Percentiles rank a stretch among this genome's conserved stretches.
Evolutionary conservation across 1,140 invertebrate genomes (phyloP).

Genomic region (Tetramorium simillimum): DNA sequence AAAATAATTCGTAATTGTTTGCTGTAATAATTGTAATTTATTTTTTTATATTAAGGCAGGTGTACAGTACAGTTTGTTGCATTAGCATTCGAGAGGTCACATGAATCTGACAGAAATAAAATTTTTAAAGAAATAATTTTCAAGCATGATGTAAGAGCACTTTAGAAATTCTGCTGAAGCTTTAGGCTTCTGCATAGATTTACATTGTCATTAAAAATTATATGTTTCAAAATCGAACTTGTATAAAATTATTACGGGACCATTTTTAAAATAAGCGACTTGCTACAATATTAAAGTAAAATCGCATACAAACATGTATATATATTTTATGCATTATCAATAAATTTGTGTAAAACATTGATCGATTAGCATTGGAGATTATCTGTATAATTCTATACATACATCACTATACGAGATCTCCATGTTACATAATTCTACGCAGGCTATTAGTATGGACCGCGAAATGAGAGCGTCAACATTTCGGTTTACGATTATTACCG

Average conservation of each 20-base stretch:
- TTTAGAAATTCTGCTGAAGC: background rate
- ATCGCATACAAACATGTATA: background rate
- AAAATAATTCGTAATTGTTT: constrained; percentile 18
- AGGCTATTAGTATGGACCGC: background rate
- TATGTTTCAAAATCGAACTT: background rate
- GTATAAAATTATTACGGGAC: background rate
- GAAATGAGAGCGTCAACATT: background rate
- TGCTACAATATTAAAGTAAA: background rate
- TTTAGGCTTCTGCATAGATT: background rate
- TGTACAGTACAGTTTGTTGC: no score
- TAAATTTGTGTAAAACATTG: background rate
- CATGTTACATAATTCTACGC: constrained; percentile 50
- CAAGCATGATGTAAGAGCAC: background rate
- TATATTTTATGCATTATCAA: background rate
- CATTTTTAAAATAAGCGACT: background rate
- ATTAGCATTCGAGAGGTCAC: background rate
- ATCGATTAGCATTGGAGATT: background rate
- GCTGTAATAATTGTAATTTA: background rate
- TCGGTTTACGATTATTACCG: background rate
- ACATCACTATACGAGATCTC: background rate
- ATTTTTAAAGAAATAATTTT: background rate
- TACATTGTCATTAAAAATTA: background rate
- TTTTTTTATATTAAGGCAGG: background rate
- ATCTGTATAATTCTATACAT: background rate
- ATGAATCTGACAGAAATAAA: background rate